Base-by-base conservation (phyloP, 2,797 vertebrate genomes). In the Mus minutoides region DNA sequence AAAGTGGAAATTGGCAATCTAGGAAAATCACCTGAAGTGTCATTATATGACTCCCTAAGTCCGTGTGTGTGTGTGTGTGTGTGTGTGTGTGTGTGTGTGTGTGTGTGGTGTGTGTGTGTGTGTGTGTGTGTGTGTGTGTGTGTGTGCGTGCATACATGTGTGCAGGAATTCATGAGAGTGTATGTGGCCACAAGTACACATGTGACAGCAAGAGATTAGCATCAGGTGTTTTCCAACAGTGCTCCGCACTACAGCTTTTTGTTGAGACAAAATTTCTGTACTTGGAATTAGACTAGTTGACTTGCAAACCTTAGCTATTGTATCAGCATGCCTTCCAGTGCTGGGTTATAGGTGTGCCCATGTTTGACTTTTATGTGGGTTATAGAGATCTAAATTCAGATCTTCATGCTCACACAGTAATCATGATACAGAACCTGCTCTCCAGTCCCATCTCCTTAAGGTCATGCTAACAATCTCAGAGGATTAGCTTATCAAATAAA, bases 1-100 rank as follows among this genome's bases (percentile, higher is more conserved):
- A 91, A 83, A n/a, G 86, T 92, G 86, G 43, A 86, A 86, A 76
- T 31, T 19, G 19, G 54, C 34, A 60, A n/a, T 67, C 49, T 17
- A 92, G 69, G 67, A 58, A 94, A 90, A 43, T 93, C 10, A 67
- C 17, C 62, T 91, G 49, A 73, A 62, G 46, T 90, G 37, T 71
- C 86, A 54, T 13, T 54, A n/a, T 6, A 49, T 87, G 24, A 37
- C 21, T 71, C 64, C 22, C 52, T n/a, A 86, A 24, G 40, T 80
- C 1, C 0, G 1, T 17, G n/a, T 40, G 22, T 40, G 7, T 82
- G 13, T 40, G 79, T 82, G 54, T 58, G 52, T 24, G 34, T 79
- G 49, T 77, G 43, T 76, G 40, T 78, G 49, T 78, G 43, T 49
- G 75, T 49, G 75, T 54, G 31, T 54, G 77, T 52, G 31, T 52